Conservation (phyloP, 2,888 invertebrate genomes). For the Hydropsyche betteni region DNA sequence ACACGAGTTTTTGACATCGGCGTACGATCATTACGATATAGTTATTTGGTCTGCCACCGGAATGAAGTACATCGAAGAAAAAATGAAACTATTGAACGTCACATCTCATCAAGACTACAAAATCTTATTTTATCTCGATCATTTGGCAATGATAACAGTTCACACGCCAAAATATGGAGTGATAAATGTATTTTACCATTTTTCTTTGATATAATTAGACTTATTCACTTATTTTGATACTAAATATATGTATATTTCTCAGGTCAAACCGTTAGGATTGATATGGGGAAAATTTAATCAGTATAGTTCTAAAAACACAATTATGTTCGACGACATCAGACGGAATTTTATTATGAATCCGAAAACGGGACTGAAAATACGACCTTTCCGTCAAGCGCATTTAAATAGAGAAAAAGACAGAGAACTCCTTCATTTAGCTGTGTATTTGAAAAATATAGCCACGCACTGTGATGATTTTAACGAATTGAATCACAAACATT, state of each 20-base stretch:
- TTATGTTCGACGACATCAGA: constrained; percentile 97
- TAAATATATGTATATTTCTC: constrained; percentile 51
- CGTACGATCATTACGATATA: constrained; percentile 92
- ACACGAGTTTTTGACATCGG: constrained; percentile 90
- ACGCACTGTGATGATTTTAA: constrained; percentile 82
- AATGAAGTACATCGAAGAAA: constrained; percentile 98
- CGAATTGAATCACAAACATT: constrained; percentile 86
- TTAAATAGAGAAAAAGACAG: constrained; percentile 83
- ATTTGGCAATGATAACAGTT: constrained; percentile 94
- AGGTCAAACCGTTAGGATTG: constrained; percentile 94
- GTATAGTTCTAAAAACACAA: constrained; percentile 90
- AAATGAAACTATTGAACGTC: constrained; percentile 93
- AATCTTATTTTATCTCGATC: constrained; percentile 91
- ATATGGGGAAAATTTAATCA: constrained; percentile 96
- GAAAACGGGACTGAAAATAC: constrained; percentile 88
- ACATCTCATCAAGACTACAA: constrained; percentile 84
- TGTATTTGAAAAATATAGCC: constrained; percentile 86
- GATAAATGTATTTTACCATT: constrained; percentile 75
- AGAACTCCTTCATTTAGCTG: constrained; percentile 82
- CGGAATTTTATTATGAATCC: constrained; percentile 98
- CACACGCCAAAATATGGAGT: constrained; percentile 90
- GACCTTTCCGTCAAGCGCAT: constrained; percentile 91
- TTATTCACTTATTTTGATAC: background rate
- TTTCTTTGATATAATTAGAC: too few species aligned
- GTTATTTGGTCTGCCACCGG: constrained; percentile 99